Conservation (phyloP, 2,888 invertebrate species). For the Julus scandinavius region DNA sequence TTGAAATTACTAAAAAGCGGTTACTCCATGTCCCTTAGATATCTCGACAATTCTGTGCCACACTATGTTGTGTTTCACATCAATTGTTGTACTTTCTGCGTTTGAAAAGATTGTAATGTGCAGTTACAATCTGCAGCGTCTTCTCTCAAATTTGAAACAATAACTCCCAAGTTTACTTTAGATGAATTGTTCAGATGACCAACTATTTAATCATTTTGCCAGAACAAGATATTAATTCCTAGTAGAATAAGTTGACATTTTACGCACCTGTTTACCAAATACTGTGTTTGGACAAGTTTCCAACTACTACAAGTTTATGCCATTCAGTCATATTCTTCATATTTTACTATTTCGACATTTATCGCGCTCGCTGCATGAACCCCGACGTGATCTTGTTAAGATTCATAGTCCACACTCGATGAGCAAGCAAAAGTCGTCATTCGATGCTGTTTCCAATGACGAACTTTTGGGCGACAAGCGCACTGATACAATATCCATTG, state of each 20-base stretch:
- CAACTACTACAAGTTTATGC: background rate
- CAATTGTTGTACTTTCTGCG: too few relatives aligned
- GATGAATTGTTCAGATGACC: too few relatives aligned
- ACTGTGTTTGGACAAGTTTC: background rate
- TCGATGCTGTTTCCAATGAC: background rate
- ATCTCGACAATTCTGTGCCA: too few relatives aligned
- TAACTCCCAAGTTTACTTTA: too few relatives aligned
- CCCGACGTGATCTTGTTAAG: background rate
- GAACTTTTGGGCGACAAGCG: background rate
- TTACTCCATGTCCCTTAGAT: background rate
- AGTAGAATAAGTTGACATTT: background rate
- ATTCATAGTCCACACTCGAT: background rate
- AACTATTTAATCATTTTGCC: background rate
- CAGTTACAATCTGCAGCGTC: too few relatives aligned
- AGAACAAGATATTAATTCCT: background rate
- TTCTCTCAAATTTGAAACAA: too few relatives aligned
- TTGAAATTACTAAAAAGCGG: background rate
- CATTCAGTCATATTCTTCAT: background rate
- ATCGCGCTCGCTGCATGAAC: background rate
- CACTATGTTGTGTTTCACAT: background rate
- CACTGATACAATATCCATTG: background rate
- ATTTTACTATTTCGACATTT: background rate
- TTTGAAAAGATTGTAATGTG: too few relatives aligned
- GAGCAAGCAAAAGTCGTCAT: background rate
- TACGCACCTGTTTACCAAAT: constrained; percentile 7